Evolutionary conservation across 2,113 vertebrate genomes (phyloP).

Genomic region (Symphodus melops): DNA sequence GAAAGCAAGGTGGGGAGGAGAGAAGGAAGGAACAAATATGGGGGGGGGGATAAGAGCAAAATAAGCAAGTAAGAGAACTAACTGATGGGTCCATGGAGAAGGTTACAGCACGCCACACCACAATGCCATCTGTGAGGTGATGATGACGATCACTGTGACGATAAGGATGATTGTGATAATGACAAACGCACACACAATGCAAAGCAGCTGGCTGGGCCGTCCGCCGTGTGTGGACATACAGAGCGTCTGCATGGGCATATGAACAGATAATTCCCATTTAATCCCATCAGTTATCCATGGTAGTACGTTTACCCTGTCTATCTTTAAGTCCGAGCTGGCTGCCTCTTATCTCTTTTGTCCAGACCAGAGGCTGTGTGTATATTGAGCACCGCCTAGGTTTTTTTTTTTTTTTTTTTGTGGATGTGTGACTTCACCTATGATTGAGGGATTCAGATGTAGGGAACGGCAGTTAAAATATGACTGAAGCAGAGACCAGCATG

Average conservation of each 20-base stretch:
- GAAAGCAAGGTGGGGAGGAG: background rate
- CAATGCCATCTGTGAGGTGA: slow-evolving; percentile 51
- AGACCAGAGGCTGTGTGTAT: background rate
- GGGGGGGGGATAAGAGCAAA: background rate
- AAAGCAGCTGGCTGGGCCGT: slow-evolving; percentile 45
- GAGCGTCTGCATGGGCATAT: slow-evolving; percentile 67
- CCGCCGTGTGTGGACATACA: slow-evolving; percentile 54
- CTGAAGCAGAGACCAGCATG: background rate
- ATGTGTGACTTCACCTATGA: background rate
- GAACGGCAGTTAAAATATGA: background rate
- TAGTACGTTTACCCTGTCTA: slow-evolving; percentile 65
- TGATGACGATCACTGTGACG: slow-evolving; percentile 44
- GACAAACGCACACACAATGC: slow-evolving; percentile 25
- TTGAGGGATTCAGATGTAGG: slow-evolving; percentile 1
- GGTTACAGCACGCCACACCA: slow-evolving; percentile 4
- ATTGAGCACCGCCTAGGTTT: slow-evolving; percentile 11
- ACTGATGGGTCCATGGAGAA: background rate
- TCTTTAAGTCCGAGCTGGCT: slow-evolving; percentile 66
- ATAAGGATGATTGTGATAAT: slow-evolving; percentile 52
- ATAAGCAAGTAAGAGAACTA: background rate
- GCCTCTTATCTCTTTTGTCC: slow-evolving; percentile 25
- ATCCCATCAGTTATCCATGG: slow-evolving; percentile 78
- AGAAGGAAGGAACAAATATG: too few relatives aligned
- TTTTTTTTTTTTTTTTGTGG: too few relatives aligned
- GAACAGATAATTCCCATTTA: slow-evolving; percentile 82